These are phyloP conservation scores for Timandra comae DNA, from an alignment of 2,888 invertebrate genomes.

Conservation along the genomic window DNA sequence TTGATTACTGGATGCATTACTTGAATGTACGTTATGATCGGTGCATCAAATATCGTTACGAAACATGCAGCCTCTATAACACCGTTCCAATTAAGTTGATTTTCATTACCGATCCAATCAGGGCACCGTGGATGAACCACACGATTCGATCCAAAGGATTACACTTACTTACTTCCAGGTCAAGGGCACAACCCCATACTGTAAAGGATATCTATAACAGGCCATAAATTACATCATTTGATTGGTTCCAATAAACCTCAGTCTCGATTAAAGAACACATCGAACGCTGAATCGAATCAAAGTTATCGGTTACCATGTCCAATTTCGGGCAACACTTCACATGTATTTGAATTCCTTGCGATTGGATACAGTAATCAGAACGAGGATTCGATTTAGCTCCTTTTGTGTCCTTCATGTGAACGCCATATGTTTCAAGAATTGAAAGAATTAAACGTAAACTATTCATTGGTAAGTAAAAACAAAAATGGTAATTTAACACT, in stretches of 20 bases:
- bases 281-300: slow-evolving; percentile 35
- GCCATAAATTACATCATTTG: slow-evolving; percentile 63
- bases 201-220: slow-evolving; percentile 12
- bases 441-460: too few species aligned
- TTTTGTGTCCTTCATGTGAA: slow-evolving; percentile 22
- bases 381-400: slow-evolving; percentile 26
- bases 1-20: too few species aligned
- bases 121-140: slow-evolving; percentile 46
- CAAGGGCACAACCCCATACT: slow-evolving; percentile 20
- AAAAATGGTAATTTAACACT: neutral
- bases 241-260: slow-evolving; percentile 69
- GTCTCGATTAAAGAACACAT: slow-evolving; percentile 57
- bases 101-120: slow-evolving; percentile 59
- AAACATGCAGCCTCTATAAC: slow-evolving; percentile 39
- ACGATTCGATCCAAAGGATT: slow-evolving; percentile 65
- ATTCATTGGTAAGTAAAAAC: neutral
- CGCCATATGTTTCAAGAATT: too few species aligned
- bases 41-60: too few species aligned
- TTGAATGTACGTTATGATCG: slow-evolving; percentile 7
- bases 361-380: slow-evolving; percentile 27
- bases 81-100: slow-evolving; percentile 41
- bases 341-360: slow-evolving; percentile 28
- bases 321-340: slow-evolving; percentile 42
- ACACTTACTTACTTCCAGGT: slow-evolving; percentile 29
- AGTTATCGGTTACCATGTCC: slow-evolving; percentile 39